These are phyloP conservation scores for Patagioenas fasciata DNA, from an alignment of 2,113 vertebrate species.

Conservation along the genomic window DNA sequence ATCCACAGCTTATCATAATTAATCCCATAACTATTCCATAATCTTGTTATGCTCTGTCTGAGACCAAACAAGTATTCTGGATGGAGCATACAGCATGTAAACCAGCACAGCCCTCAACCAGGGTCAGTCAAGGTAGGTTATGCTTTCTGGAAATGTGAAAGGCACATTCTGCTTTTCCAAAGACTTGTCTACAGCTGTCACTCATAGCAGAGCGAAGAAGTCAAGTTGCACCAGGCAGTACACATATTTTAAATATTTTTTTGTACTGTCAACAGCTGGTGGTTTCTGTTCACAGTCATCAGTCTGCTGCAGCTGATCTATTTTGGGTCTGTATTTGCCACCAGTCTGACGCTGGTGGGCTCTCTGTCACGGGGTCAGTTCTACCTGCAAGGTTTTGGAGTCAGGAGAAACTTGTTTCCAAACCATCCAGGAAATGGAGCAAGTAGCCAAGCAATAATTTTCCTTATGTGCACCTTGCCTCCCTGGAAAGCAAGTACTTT, in stretches of 20 bases:
- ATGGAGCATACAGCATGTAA: neutral
- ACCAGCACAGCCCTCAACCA: neutral
- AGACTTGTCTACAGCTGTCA: conserved; percentile 57
- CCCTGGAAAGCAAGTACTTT: neutral
- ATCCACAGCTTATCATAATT: conserved; percentile 21
- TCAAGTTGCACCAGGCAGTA: neutral
- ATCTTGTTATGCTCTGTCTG: conserved; percentile 1
- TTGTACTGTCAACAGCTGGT: conserved; percentile 29
- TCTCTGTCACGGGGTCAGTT: neutral
- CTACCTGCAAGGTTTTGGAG: neutral
- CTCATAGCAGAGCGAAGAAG: neutral
- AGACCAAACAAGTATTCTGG: neutral
- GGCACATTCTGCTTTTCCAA: neutral
- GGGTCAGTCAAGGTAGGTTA: neutral
- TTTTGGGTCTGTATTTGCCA: conserved; percentile 32
- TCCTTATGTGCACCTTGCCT: neutral
- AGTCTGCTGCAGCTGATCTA: conserved; percentile 21
- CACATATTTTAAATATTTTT: conserved; percentile 52
- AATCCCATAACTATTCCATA: neutral
- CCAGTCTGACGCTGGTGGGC: neutral
- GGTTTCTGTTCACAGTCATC: conserved; percentile 16
- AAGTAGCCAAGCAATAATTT: neutral
- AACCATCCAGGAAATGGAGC: neutral
- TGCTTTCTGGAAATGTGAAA: conserved; percentile 55
- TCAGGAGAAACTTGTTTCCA: neutral